Evolutionary conservation across 92 coral and sea anemone species (phyloP).

Genomic region (Epizoanthus fatuus): DNA sequence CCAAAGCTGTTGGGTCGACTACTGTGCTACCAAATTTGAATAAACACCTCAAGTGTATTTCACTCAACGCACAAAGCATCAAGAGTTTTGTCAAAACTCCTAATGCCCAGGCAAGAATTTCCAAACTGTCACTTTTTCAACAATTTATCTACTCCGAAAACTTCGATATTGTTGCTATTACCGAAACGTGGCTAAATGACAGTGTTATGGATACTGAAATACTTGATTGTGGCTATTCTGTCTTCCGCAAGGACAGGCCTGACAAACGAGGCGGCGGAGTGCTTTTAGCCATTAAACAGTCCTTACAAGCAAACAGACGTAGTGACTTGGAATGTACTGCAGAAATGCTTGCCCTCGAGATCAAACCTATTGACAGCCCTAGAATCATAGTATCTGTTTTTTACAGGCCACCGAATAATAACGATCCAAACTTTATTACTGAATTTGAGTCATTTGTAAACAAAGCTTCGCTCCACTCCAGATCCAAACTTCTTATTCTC

Average conservation of each 20-base stretch:
- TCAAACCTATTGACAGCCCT: background rate
- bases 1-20: no score
- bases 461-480: no score
- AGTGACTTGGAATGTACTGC: constrained; percentile 31
- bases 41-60: constrained; percentile 10
- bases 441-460: no score
- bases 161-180: constrained; percentile 25
- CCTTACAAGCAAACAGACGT: constrained; percentile 9
- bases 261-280: constrained; percentile 16
- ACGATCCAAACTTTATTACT: no score
- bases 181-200: constrained; percentile 35
- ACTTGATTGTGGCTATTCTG: constrained; percentile 1
- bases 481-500: no score
- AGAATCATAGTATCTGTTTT: no score
- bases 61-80: constrained; percentile 23
- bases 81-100: constrained; percentile 27
- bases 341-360: constrained; percentile 33
- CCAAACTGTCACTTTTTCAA: background rate
- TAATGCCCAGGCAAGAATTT: background rate
- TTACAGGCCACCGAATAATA: no score
- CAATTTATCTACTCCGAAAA: constrained; percentile 29
- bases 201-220: constrained; percentile 32
- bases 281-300: constrained; percentile 13
- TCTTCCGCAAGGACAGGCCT: constrained; percentile 25
- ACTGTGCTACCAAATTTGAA: no score